Evolutionary conservation across 2,113 vertebrate species (phyloP).

Genomic region (Mola mola): DNA sequence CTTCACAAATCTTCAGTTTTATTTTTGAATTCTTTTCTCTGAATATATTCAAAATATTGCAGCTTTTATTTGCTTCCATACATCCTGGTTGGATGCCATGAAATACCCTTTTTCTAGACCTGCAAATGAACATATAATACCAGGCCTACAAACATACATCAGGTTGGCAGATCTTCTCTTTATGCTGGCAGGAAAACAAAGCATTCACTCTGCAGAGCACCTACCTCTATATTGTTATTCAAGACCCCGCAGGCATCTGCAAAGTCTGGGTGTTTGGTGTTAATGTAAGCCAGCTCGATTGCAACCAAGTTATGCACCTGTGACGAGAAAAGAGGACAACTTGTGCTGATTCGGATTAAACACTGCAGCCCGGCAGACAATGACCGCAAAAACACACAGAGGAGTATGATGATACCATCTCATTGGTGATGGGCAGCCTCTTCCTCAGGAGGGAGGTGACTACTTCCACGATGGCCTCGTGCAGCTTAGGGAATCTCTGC

Average conservation of each 20-base stretch:
- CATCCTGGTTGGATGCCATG: too few relatives aligned
- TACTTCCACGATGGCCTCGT: slow-evolving; percentile 98
- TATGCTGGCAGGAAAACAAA: background rate
- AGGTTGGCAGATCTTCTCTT: background rate
- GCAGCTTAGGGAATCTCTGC: slow-evolving; percentile 96
- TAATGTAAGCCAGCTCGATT: slow-evolving; percentile 98
- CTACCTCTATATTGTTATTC: slow-evolving; percentile 98
- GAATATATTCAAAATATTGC: too few relatives aligned
- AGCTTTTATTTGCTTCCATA: too few relatives aligned
- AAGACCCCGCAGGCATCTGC: slow-evolving; percentile 97
- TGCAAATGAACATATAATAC: background rate
- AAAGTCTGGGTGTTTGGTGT: slow-evolving; percentile 98
- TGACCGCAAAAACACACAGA: background rate
- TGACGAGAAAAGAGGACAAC: background rate
- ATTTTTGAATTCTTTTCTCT: too few relatives aligned
- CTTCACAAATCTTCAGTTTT: too few relatives aligned
- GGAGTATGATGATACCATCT: slow-evolving; percentile 86
- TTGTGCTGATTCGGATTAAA: too few relatives aligned
- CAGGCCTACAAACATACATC: background rate
- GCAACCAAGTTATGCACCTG: slow-evolving; percentile 98
- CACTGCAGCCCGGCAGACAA: rapidly evolving
- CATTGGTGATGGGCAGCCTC: slow-evolving; percentile 95
- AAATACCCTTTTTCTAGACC: too few relatives aligned
- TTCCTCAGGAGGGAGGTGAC: slow-evolving; percentile 95
- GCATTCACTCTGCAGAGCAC: background rate